Evolutionary conservation across 2,113 vertebrate genomes (phyloP), one percentile per base, ranked within the genome.

Genomic region (Gopherus flavomarginatus): DNA sequence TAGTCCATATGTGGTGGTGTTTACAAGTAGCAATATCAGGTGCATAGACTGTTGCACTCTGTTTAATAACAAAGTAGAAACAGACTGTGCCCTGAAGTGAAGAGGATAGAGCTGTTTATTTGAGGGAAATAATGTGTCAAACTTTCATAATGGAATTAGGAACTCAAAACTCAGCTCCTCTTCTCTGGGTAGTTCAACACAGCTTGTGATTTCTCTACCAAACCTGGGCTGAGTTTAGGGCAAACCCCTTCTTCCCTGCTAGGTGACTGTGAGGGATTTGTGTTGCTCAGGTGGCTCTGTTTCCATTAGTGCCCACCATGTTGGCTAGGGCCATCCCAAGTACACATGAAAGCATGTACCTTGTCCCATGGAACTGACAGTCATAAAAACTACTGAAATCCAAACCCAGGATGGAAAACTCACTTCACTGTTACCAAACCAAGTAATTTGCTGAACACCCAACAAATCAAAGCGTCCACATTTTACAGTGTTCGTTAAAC

Each of bases 261-360:
- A 54, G 53, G 53, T 54, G 53, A 54, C 53, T 22, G 53, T 54
- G 53, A 54, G 21, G 21, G 57, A 62, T 62, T 31, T 62, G 57
- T 14, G 57, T 31, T 62, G 57, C 29, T 14, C 57, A 62, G 57
- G 29, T 62, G 57, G 57, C 29, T 62, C 57, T 62, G 14, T 97
- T 97, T 91, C 94, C 95, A 94, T 89, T 93, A 35, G 92, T 75
- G 62, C 89, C 42, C 2, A 11, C 0, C 0, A n/a, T 69, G 90
- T 91, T 57, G 26, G 75, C 96, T 95, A 95, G 92, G 85, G 87
- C 86, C 42, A 80, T 89, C 95, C 86, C 90, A 88, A 90, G 93
- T 93, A 89, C 85, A 81, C 94, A 97, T 92, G 57, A 93, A 75
- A 49, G 90, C 72, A 77, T 27, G 42, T 12, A 2, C 72, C 11